phyloP scores from a whole-genome alignment of 1,140 invertebrate species.

The Rhopalosiphum maidis region DNA sequence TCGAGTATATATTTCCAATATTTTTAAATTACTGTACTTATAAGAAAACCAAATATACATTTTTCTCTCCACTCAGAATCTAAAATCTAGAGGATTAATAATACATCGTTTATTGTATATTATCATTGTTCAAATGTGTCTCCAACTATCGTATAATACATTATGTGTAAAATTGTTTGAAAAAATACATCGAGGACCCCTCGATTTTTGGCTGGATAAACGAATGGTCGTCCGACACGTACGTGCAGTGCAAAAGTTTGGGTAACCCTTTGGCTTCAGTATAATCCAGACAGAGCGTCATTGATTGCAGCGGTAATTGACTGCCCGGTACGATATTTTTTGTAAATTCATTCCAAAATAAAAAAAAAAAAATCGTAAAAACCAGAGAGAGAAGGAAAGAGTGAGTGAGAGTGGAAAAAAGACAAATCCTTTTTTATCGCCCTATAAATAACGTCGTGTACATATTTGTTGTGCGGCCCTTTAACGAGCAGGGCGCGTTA shows the following conservation, averaged over 20 bases:
- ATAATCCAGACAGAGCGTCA: slow-evolving; percentile 43
- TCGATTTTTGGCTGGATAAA: background rate
- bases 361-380: slow-evolving; percentile 18
- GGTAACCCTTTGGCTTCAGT: slow-evolving; percentile 37
- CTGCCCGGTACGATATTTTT: slow-evolving; percentile 37
- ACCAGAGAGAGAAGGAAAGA: background rate
- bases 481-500: slow-evolving; percentile 53
- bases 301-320: slow-evolving; percentile 52
- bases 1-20: background rate
- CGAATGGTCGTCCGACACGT: background rate
- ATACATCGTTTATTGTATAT: background rate
- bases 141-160: background rate
- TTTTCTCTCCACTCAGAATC: background rate
- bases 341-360: slow-evolving; percentile 41
- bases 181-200: background rate
- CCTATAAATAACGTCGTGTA: slow-evolving; percentile 56
- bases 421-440: slow-evolving; percentile 57
- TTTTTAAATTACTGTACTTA: background rate
- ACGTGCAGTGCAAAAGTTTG: slow-evolving; percentile 2
- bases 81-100: background rate
- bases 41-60: background rate
- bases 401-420: background rate
- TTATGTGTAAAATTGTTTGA: background rate
- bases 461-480: slow-evolving; percentile 53
- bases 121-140: background rate